A percentile compares a stretch with the other conserved stretches of the same genome.
Evolutionary conservation across 1,140 invertebrate genomes (phyloP).

Genomic region (Drosophila seguyi): DNA sequence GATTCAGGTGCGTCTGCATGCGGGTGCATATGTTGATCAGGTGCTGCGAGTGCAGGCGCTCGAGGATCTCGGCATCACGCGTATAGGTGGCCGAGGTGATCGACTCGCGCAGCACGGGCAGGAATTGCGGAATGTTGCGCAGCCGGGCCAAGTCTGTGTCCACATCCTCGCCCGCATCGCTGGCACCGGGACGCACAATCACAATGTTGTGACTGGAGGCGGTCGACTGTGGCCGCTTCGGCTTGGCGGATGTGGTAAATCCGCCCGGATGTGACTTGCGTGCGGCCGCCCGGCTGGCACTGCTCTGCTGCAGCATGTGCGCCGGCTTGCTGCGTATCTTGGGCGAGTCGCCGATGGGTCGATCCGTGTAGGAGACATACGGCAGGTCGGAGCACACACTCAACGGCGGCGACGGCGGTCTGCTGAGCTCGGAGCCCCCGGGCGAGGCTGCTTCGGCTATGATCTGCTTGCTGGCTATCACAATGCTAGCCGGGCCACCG

Average conservation of each 20-base stretch:
- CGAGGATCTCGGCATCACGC: conserved; percentile 94
- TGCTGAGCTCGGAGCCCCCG: conserved; percentile 70
- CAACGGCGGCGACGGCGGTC: conserved; percentile 91
- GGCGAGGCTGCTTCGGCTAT: conserved; percentile 75
- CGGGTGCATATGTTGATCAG: conserved; percentile 75
- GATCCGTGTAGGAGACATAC: conserved; percentile 97
- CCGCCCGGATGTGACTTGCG: conserved; percentile 66
- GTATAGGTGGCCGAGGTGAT: conserved; percentile 92
- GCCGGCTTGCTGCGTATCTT: conserved; percentile 89
- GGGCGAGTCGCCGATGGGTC: conserved; percentile 95
- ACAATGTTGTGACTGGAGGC: conserved; percentile 90
- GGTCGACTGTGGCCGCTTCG: conserved; percentile 75
- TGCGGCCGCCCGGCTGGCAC: conserved; percentile 54
- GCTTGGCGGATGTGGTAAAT: conserved; percentile 57
- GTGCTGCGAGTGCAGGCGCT: conserved; percentile 89
- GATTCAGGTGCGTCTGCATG: conserved; percentile 88
- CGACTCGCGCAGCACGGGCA: conserved; percentile 96
- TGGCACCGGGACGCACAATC: conserved; percentile 91
- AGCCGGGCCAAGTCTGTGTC: conserved; percentile 93
- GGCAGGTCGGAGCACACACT: conserved; percentile 96
- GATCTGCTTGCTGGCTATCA: conserved; percentile 74
- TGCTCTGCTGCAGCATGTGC: conserved; percentile 67
- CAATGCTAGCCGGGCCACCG: conserved; percentile 64
- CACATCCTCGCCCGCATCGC: conserved; percentile 88
- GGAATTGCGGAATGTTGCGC: conserved; percentile 94